These are phyloP conservation scores for Lagria hirta DNA, from an alignment of 2,888 invertebrate genomes.

Conservation along the genomic window DNA sequence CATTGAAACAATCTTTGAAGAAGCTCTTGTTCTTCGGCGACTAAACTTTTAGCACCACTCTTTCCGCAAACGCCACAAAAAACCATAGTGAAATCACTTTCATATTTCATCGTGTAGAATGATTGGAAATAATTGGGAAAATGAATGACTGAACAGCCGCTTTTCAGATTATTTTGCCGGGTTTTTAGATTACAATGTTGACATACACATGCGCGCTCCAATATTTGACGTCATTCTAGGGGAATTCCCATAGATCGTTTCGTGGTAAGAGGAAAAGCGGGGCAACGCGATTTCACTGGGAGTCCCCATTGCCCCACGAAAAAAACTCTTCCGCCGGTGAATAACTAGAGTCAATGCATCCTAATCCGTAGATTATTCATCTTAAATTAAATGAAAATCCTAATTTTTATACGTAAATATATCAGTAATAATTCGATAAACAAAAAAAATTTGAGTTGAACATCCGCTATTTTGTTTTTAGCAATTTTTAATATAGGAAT, in stretches of 20 bases:
- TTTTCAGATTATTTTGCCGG: conserved; percentile 35
- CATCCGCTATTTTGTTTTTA: no score
- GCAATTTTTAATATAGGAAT: no score
- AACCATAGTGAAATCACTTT: conserved; percentile 11
- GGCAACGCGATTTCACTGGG: conserved; percentile 18
- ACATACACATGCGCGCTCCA: conserved; percentile 23
- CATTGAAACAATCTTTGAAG: conserved; percentile 8
- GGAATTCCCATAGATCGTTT: conserved; percentile 21
- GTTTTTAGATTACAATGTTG: no score
- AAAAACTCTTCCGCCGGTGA: conserved; percentile 9
- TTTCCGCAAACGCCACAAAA: conserved; percentile 19
- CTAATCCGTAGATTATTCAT: no score
- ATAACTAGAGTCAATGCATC: no score
- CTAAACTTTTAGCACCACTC: conserved; percentile 7
- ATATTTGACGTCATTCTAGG: conserved; percentile 24
- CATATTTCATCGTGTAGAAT: conserved; percentile 24
- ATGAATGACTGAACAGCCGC: conserved; percentile 35
- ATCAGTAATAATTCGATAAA: no score
- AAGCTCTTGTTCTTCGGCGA: conserved; percentile 7
- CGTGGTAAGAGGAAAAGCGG: conserved; percentile 4
- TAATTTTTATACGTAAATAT: no score
- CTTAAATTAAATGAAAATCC: no score
- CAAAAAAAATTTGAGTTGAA: no score
- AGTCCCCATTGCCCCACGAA: conserved; percentile 23
- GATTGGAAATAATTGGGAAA: conserved; percentile 30